Evolutionary conservation across 2,797 vertebrate species (phyloP).

Genomic region (Jordanella pulchra): DNA sequence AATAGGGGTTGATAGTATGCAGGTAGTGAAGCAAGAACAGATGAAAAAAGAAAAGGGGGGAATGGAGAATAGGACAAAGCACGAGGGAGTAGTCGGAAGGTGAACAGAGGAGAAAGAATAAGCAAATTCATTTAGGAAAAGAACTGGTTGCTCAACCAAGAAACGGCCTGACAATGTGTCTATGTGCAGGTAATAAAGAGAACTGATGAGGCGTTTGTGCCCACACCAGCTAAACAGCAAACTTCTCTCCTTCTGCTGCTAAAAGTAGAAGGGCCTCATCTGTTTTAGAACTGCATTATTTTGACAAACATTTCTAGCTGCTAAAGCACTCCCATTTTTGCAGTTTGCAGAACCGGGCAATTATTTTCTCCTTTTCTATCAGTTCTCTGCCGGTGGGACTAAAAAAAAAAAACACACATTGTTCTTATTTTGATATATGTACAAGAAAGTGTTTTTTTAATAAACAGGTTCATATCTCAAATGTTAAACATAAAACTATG

Average conservation of each 20-base stretch:
- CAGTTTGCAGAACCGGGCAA: neutral
- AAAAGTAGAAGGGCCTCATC: conserved; percentile 29
- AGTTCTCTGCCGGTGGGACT: neutral
- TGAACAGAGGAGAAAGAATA: conserved; percentile 44
- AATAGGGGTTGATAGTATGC: conserved; percentile 15
- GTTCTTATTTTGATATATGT: too few species aligned
- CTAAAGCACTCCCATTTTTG: neutral
- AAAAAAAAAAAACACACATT: neutral
- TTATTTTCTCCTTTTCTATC: neutral
- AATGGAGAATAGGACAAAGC: conserved; percentile 29
- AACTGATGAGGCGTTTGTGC: conserved; percentile 72
- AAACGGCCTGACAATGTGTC: conserved; percentile 59
- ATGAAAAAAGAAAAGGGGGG: conserved; percentile 32
- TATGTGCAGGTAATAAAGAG: conserved; percentile 75
- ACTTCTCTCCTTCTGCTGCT: conserved; percentile 46
- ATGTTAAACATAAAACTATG: too few species aligned
- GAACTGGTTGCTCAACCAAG: conserved; percentile 67
- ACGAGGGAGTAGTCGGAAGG: conserved; percentile 29
- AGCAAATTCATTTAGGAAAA: conserved; percentile 63
- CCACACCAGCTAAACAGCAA: conserved; percentile 37
- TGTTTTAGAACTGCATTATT: conserved; percentile 8
- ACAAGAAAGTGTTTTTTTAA: neutral
- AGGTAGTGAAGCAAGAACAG: conserved; percentile 37
- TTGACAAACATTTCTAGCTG: neutral
- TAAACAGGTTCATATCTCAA: too few species aligned